Conservation (phyloP, 2,797 vertebrate species). For the Sebastiscus albofasciatus region DNA sequence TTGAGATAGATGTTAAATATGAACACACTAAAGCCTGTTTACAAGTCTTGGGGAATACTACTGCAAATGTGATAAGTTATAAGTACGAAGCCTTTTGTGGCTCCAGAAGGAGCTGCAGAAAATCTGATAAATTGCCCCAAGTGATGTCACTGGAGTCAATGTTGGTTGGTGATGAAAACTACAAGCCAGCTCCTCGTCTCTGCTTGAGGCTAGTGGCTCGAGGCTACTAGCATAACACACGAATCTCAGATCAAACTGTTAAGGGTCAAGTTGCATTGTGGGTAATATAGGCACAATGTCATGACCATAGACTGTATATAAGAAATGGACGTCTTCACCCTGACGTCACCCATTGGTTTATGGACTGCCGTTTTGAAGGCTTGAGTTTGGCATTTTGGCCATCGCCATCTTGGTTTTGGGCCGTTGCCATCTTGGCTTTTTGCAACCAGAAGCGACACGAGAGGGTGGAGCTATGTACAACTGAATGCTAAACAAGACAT, state of each 20-base stretch:
- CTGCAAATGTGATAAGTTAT: background rate
- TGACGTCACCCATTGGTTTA: background rate
- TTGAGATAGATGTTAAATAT: background rate
- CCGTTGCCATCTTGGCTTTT: too few relatives aligned
- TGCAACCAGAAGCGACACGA: too few relatives aligned
- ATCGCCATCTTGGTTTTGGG: too few relatives aligned
- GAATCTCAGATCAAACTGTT: background rate
- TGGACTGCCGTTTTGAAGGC: background rate
- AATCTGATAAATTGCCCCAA: background rate
- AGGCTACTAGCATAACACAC: background rate
- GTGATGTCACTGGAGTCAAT: background rate
- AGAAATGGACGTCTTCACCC: too few relatives aligned
- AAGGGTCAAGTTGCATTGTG: background rate
- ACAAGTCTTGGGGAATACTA: background rate
- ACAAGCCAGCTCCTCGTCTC: background rate
- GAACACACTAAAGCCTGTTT: background rate
- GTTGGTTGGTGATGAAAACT: background rate
- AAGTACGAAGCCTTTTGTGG: too few relatives aligned
- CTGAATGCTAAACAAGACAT: too few relatives aligned
- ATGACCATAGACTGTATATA: background rate
- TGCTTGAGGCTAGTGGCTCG: background rate
- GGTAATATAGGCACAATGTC: background rate
- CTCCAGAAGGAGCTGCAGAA: too few relatives aligned
- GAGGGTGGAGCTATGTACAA: too few relatives aligned
- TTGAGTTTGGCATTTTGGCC: background rate